Evolutionary conservation across 2,888 invertebrate genomes (phyloP), one percentile per base, ranked within the genome.

Genomic region (Lobophora halterata): DNA sequence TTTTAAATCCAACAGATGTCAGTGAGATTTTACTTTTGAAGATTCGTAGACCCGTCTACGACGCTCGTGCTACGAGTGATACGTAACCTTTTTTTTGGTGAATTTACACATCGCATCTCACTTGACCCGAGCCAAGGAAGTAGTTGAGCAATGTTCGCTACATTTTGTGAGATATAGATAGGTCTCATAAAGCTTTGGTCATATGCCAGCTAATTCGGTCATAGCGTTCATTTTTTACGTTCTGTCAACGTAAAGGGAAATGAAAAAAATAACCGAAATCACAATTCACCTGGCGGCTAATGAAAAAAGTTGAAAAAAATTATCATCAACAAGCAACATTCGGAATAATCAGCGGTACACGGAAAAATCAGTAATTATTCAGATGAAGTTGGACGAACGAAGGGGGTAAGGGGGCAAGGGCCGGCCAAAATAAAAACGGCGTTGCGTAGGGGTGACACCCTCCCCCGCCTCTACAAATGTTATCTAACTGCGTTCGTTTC

Each of bases 361-460:
- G 83, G 80, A 85, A 87, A 87, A 85, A 87, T 85, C 86, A 85
- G 86, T 87, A 87, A 87, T 87, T 87, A 87, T 87, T 87, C 87
- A 86, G 87, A 87, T 87, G 86, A 87, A 86, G 87, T 87, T 82
- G 86, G 85, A 85, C 85, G 82, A 80, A 64, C 78, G 81, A 81
- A 75, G 85, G 85, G 83, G 85, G 79, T 74, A 70, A 72, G 81
- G 81, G 82, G 82, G 80, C 72, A 82, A 79, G 82, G 86, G 83
- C 80, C 79, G 83, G 80, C 79, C 82, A 79, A 87, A 87, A 87
- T 86, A 86, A 87, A 87, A 87, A 87, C 82, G 83, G 76, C 76
- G 80, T 82, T 86, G 87, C 87, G 87, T 86, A 86, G 86, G 86
- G 86, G 85, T 65, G 85, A 74, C 81, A 78, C 81, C 82, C 76